phyloP scores from a whole-genome alignment of 2,888 invertebrate species.

The Caenorhabditis sulstoni region DNA sequence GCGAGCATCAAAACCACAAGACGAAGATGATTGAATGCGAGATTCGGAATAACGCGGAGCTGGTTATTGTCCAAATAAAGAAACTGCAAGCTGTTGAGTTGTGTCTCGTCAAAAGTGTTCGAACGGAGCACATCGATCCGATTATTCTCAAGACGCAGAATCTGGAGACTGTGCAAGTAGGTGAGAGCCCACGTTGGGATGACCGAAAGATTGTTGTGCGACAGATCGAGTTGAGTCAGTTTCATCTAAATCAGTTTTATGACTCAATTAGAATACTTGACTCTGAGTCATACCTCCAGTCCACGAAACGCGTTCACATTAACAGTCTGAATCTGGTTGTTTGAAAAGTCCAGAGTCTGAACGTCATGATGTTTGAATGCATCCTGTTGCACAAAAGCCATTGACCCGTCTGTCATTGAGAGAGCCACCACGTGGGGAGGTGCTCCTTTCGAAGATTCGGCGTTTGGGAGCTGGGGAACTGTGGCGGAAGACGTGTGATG shows the following conservation, averaged over 20 bases:
- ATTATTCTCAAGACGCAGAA: slow-evolving; percentile 77
- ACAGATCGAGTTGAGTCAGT: slow-evolving; percentile 72
- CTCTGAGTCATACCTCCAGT: slow-evolving; percentile 76
- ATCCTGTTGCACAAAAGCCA: slow-evolving; percentile 74
- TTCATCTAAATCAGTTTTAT: slow-evolving; percentile 66
- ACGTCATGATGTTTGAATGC: slow-evolving; percentile 77
- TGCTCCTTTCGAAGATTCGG: slow-evolving; percentile 41
- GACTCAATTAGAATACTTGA: slow-evolving; percentile 9
- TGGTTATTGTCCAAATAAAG: slow-evolving; percentile 79
- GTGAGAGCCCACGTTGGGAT: slow-evolving; percentile 77
- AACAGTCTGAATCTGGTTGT: slow-evolving; percentile 78
- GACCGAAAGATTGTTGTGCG: slow-evolving; percentile 72
- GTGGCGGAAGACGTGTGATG: slow-evolving; percentile 65
- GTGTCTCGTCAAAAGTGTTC: slow-evolving; percentile 75
- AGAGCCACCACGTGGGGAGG: slow-evolving; percentile 66
- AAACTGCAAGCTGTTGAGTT: slow-evolving; percentile 77
- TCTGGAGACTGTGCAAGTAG: slow-evolving; percentile 77
- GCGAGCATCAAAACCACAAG: slow-evolving; percentile 85
- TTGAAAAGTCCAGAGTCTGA: slow-evolving; percentile 74
- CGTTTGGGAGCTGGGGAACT: slow-evolving; percentile 64
- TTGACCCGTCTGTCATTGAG: slow-evolving; percentile 69
- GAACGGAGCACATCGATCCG: slow-evolving; percentile 71
- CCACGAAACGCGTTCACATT: slow-evolving; percentile 80
- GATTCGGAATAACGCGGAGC: slow-evolving; percentile 67
- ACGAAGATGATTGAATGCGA: slow-evolving; percentile 67